phyloP scores from a whole-genome alignment of 1,140 invertebrate genomes.

The Onthophagus taurus region DNA sequence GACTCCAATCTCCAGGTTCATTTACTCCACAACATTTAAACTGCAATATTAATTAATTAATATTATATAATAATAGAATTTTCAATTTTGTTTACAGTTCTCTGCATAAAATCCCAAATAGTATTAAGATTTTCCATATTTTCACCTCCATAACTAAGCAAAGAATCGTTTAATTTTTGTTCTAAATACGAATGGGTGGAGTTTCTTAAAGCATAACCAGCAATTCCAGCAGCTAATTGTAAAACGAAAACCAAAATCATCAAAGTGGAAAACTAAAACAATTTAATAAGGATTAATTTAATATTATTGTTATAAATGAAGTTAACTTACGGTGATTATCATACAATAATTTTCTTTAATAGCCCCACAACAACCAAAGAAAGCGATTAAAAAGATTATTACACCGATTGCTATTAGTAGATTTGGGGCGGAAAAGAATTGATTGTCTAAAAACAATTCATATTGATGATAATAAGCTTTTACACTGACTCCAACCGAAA shows the following conservation, averaged over 20 bases:
- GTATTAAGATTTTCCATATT: constrained; percentile 41
- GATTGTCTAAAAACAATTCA: constrained; percentile 52
- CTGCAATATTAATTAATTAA: constrained; percentile 37
- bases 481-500: constrained; percentile 59
- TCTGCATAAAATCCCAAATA: constrained; percentile 65
- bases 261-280: constrained; percentile 67
- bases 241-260: constrained; percentile 72
- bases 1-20: constrained; percentile 51
- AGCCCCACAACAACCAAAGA: constrained; percentile 82
- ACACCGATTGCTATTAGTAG: constrained; percentile 70
- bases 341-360: constrained; percentile 77
- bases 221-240: constrained; percentile 74
- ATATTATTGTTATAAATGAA: background rate
- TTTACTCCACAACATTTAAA: constrained; percentile 64
- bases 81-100: constrained; percentile 48
- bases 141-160: constrained; percentile 52
- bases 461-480: constrained; percentile 56
- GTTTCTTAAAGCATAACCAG: constrained; percentile 66
- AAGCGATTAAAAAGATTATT: constrained; percentile 71
- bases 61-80: background rate
- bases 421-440: constrained; percentile 60
- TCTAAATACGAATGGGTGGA: constrained; percentile 54
- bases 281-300: constrained; percentile 2
- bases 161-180: constrained; percentile 51
- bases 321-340: constrained; percentile 59